Evolutionary conservation across 2,113 vertebrate genomes (phyloP).

Genomic region (Oncorhynchus gorbuscha): DNA sequence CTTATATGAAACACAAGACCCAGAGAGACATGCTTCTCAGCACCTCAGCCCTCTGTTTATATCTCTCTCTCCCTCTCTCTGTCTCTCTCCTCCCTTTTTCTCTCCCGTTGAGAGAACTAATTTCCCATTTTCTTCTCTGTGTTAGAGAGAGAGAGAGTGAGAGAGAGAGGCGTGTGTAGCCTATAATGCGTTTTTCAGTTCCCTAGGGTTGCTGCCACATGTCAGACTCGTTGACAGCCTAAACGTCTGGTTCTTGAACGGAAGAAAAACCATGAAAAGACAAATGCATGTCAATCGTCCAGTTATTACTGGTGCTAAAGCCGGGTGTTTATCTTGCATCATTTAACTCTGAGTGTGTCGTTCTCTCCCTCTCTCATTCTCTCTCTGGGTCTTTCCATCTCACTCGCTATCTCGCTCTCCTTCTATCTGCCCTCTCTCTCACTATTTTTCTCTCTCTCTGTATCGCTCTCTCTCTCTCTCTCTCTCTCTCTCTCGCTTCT

Average conservation of each 20-base stretch:
- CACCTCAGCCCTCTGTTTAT: constrained; percentile 5
- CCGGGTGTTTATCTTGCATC: not conserved
- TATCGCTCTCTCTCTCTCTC: constrained; percentile 3
- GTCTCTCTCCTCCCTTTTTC: not conserved
- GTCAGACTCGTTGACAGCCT: too few relatives aligned
- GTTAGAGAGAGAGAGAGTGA: too few relatives aligned
- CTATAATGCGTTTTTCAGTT: too few relatives aligned
- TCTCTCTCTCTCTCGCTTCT: constrained; percentile 10
- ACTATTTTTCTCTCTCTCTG: too few relatives aligned
- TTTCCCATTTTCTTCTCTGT: not conserved
- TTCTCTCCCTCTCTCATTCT: constrained; percentile 13
- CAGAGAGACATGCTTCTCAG: constrained; percentile 13
- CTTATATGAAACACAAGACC: constrained; percentile 58
- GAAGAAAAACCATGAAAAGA: too few relatives aligned
- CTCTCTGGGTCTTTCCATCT: not conserved
- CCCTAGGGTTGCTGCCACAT: too few relatives aligned
- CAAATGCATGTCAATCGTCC: too few relatives aligned
- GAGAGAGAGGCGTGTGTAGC: too few relatives aligned
- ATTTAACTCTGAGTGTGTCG: not conserved
- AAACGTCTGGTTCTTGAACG: too few relatives aligned
- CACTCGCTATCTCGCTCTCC: constrained; percentile 13
- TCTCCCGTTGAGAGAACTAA: not conserved
- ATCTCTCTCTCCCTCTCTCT: not conserved
- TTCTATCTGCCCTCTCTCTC: not conserved
- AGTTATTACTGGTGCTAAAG: too few relatives aligned